These are phyloP conservation scores for Spodoptera exigua DNA, from an alignment of 2,888 invertebrate genomes.

Conservation along the genomic window DNA sequence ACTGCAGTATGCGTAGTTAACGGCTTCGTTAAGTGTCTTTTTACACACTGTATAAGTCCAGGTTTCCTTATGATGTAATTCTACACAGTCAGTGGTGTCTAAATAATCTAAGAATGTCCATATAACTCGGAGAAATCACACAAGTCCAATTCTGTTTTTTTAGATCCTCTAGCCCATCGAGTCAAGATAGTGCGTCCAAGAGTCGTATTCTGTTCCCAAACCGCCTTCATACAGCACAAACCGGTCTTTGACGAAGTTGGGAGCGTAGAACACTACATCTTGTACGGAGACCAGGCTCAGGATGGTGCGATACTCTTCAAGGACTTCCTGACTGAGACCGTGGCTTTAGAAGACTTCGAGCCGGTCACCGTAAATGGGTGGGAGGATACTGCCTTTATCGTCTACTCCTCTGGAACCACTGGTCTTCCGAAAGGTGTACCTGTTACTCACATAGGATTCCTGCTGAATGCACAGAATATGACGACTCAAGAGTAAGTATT, in stretches of 20 bases:
- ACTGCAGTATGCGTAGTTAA: too few species aligned
- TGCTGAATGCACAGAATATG: conserved; percentile 21
- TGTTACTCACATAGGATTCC: conserved; percentile 56
- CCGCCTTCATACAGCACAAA: conserved; percentile 46
- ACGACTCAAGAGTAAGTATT: conserved; percentile 37
- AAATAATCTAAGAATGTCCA: too few species aligned
- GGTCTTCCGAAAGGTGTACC: conserved; percentile 65
- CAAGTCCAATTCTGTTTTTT: background rate
- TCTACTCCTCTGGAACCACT: conserved; percentile 66
- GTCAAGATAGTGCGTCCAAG: conserved; percentile 57
- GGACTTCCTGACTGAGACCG: conserved; percentile 50
- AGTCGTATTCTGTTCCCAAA: conserved; percentile 59
- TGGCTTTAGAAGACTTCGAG: conserved; percentile 46
- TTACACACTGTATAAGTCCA: too few species aligned
- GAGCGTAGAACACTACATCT: conserved; percentile 42
- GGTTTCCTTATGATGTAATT: too few species aligned
- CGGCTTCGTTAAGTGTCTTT: too few species aligned
- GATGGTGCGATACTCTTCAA: conserved; percentile 39
- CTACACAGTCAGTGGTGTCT: too few species aligned
- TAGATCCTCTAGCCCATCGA: conserved; percentile 58
- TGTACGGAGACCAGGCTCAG: conserved; percentile 45
- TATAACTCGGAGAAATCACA: too few species aligned
- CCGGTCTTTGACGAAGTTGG: conserved; percentile 24
- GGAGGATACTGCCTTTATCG: conserved; percentile 52
- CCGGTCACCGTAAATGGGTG: conserved; percentile 57